These are phyloP conservation scores for Oscheius sp. DNA, from an alignment of 2,888 invertebrate species.

Conservation along the genomic window DNA sequence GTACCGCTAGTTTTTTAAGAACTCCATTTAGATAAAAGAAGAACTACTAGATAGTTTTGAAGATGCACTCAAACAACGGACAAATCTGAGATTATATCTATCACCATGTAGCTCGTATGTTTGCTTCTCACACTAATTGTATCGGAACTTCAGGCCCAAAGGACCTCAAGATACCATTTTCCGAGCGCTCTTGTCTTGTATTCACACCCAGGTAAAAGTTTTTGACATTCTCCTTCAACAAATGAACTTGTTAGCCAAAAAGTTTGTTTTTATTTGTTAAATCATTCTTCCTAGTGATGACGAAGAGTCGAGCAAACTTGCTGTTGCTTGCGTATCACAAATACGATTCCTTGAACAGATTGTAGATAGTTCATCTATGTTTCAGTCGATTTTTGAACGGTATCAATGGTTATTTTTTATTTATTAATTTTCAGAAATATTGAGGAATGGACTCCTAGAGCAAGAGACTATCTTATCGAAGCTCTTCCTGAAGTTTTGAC, in stretches of 20 bases:
- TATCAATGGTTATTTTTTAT: not conserved
- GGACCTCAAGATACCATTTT: conserved; percentile 28
- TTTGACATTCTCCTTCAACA: conserved; percentile 20
- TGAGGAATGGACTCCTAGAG: conserved; percentile 15
- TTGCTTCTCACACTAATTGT: not conserved
- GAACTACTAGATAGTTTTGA: not conserved
- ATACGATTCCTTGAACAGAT: conserved; percentile 23
- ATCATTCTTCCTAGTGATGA: not conserved
- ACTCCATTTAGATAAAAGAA: not conserved
- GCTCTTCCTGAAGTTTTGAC: conserved; percentile 25
- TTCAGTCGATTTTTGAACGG: conserved; percentile 27
- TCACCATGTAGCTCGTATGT: conserved; percentile 12
- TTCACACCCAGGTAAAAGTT: conserved; percentile 10
- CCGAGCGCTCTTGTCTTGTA: conserved; percentile 15
- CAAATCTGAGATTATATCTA: conserved; percentile 13
- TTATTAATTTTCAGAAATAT: conserved; percentile 12
- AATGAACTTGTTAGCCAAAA: conserved; percentile 14
- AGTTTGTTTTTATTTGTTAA: not conserved
- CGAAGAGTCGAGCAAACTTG: conserved; percentile 1
- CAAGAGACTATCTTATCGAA: conserved; percentile 23
- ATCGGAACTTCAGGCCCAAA: not conserved
- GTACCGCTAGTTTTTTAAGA: not conserved
- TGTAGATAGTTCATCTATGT: conserved; percentile 12
- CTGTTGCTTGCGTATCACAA: conserved; percentile 23
- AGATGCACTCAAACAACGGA: not conserved